Conservation (phyloP, 2,888 invertebrate species). For the Anticlea derivata region DNA sequence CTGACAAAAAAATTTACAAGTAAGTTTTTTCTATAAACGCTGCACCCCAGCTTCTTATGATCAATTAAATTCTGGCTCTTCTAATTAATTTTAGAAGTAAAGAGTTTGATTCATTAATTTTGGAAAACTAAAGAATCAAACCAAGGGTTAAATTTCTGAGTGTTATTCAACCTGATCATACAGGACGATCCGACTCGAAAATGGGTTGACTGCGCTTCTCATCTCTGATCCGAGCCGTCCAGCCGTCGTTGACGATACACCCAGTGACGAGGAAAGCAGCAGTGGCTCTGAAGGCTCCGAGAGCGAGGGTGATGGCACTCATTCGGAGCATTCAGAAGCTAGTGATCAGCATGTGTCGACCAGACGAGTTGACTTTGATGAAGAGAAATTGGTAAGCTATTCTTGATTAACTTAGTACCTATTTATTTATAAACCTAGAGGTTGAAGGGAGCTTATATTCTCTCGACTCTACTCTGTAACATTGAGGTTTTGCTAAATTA, state of each 20-base stretch:
- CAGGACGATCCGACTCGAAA: slow-evolving; percentile 75
- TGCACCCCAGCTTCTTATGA: too few relatives aligned
- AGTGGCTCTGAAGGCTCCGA: slow-evolving; percentile 57
- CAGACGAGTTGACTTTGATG: slow-evolving; percentile 63
- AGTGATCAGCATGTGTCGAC: slow-evolving; percentile 66
- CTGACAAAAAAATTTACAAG: slow-evolving; percentile 92
- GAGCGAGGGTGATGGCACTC: slow-evolving; percentile 72
- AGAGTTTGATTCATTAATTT: too few relatives aligned
- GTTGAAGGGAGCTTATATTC: too few relatives aligned
- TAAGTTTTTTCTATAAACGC: too few relatives aligned
- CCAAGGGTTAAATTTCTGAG: too few relatives aligned
- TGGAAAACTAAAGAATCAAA: too few relatives aligned
- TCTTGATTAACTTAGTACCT: too few relatives aligned
- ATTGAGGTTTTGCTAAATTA: too few relatives aligned
- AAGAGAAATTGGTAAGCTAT: slow-evolving; percentile 77
- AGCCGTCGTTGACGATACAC: slow-evolving; percentile 44
- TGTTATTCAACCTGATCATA: neutral
- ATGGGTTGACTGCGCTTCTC: slow-evolving; percentile 88
- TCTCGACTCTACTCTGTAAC: too few relatives aligned
- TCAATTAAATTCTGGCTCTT: too few relatives aligned
- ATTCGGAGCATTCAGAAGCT: slow-evolving; percentile 58
- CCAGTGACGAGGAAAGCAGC: slow-evolving; percentile 64
- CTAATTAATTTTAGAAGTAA: too few relatives aligned
- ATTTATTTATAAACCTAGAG: too few relatives aligned
- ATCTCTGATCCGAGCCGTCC: slow-evolving; percentile 85